Percentiles rank a stretch among this genome's conserved stretches.
Conservation (phyloP, 2,797 vertebrate species). For the Periparus ater region DNA sequence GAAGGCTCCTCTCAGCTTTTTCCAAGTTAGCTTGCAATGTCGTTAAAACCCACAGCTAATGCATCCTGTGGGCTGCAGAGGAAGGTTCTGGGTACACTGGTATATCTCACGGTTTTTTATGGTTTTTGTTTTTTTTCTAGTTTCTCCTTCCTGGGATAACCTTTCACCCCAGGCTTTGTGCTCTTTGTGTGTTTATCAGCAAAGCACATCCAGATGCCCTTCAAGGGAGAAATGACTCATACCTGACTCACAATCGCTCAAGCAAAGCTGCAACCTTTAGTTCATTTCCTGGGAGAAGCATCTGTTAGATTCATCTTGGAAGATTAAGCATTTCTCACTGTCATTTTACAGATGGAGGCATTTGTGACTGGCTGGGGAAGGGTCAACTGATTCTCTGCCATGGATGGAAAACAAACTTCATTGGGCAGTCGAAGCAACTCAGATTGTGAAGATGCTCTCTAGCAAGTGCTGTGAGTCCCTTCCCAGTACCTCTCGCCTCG, state of each 20-base stretch:
- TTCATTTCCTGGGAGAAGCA: constrained; percentile 70
- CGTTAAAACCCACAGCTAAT: background rate
- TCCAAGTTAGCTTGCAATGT: background rate
- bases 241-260: constrained; percentile 80
- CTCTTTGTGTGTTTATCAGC: constrained; percentile 61
- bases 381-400: background rate
- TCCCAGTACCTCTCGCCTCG: background rate
- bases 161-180: constrained; percentile 66
- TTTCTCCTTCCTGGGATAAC: constrained; percentile 48
- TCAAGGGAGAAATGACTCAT: constrained; percentile 73
- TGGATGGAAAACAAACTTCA: background rate
- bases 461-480: background rate
- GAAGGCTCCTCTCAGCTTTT: background rate
- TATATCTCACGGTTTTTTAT: background rate
- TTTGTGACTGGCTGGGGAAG: constrained; percentile 24
- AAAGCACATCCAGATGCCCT: constrained; percentile 63
- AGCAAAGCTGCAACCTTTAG: constrained; percentile 65
- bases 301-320: constrained; percentile 60
- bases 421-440: fast-evolving
- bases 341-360: constrained; percentile 49
- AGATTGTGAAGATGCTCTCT: background rate
- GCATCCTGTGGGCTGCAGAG: background rate
- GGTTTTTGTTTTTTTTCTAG: background rate
- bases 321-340: constrained; percentile 62
- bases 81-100: background rate